A percentile compares a stretch with the other conserved stretches of the same genome.
Conservation (phyloP, 2,888 invertebrate genomes). For the Microctonus brassicae region DNA sequence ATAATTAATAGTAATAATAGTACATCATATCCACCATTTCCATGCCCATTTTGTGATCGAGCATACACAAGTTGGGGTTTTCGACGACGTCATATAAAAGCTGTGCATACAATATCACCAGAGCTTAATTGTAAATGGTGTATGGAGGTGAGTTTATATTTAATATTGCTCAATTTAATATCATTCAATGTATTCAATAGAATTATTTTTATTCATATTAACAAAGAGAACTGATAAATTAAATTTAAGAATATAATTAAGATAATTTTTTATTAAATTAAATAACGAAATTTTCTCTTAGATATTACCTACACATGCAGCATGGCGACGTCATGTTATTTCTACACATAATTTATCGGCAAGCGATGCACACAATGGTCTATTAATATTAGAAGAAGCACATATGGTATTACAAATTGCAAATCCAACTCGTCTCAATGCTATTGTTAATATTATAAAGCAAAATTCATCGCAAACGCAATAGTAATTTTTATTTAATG, state of each 20-base stretch:
- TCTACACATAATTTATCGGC: slow-evolving; percentile 73
- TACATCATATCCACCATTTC: slow-evolving; percentile 70
- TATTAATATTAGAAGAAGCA: slow-evolving; percentile 76
- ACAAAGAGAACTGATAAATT: background rate
- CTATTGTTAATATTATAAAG: slow-evolving; percentile 59
- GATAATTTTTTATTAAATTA: too few relatives aligned
- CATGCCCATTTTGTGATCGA: slow-evolving; percentile 76
- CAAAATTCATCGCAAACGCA: slow-evolving; percentile 52
- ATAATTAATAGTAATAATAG: too few relatives aligned
- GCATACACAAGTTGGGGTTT: slow-evolving; percentile 78
- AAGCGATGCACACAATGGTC: slow-evolving; percentile 74
- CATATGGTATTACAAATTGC: slow-evolving; percentile 72
- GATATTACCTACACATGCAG: slow-evolving; percentile 72
- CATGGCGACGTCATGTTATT: slow-evolving; percentile 76
- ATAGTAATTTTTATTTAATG: slow-evolving; percentile 15
- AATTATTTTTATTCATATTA: too few relatives aligned
- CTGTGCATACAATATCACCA: slow-evolving; percentile 70
- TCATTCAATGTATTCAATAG: too few relatives aligned
- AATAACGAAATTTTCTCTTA: too few relatives aligned
- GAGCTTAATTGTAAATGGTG: slow-evolving; percentile 75
- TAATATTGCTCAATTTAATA: background rate
- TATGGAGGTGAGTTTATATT: slow-evolving; percentile 54
- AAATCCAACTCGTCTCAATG: slow-evolving; percentile 56
- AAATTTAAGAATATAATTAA: too few relatives aligned
- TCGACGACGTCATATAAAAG: slow-evolving; percentile 75